Evolutionary conservation across 2,113 vertebrate genomes (phyloP).

Genomic region (Theristicus caerulescens): DNA sequence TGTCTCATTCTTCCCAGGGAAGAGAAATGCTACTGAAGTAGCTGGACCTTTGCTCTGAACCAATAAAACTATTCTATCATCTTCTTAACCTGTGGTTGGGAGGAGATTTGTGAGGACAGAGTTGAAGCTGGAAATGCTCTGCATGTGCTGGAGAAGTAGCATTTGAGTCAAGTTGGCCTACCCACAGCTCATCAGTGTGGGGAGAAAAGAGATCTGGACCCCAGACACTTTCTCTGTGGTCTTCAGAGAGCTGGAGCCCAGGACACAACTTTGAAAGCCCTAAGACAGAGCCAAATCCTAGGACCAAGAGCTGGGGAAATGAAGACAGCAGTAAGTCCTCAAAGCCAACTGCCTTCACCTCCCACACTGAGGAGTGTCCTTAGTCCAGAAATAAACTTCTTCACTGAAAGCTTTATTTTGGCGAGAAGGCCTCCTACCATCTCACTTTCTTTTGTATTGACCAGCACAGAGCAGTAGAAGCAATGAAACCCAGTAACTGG

Average conservation of each 20-base stretch:
- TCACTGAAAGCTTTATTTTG: background rate
- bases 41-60: background rate
- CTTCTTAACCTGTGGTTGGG: background rate
- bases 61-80: background rate
- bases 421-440: background rate
- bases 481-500: background rate
- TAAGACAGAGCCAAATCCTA: background rate
- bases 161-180: background rate
- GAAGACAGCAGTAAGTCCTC: background rate
- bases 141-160: background rate
- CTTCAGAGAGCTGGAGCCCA: background rate
- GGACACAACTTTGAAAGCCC: background rate
- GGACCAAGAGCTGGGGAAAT: background rate
- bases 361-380: background rate
- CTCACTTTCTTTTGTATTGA: background rate
- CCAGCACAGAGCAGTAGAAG: background rate
- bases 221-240: background rate
- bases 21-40: background rate
- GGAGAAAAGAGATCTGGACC: background rate
- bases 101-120: background rate
- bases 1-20: fast-evolving
- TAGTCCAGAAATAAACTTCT: background rate
- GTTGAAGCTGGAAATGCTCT: background rate
- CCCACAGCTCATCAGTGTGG: background rate
- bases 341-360: background rate